Evolutionary conservation across 2,113 vertebrate genomes (phyloP), one percentile per base, ranked within the genome.

Genomic region (Oenanthe oenanthe): DNA sequence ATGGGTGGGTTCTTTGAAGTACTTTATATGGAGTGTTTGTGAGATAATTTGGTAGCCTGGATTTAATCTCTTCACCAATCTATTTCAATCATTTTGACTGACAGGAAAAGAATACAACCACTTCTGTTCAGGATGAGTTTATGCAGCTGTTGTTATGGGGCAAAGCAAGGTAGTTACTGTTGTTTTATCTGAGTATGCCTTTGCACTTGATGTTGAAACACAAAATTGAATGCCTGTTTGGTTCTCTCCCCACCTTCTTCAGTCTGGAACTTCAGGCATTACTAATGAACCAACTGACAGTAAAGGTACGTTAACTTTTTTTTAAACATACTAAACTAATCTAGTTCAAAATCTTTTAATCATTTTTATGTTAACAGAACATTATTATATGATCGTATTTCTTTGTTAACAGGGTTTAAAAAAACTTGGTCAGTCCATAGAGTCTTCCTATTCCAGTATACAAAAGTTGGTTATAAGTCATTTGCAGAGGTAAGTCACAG

Each of bases 381-480:
- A 4, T 87, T 47, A 21, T 32, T 70, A 7, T 12, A 8, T 36
- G 14, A 10, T 66, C 57, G 3, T 80, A 31, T 68, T 60, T 92
- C 31, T 96, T 43, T 97, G 73, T 50, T 94, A 65, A 88, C 89
- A 99, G 99, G 99, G 99, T 29, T 98, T 99, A 93, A 99, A 99
- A 97, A 99, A 99, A 92, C 98, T 99, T 25, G 99, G 99, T 75
- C 99, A 99, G 72, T 99, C 99, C 58, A 99, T 99, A 82, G 99
- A 99, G 79, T 99, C 99, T 3, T 99, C 99, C 2, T 99, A 99
- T 94, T 99, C 99, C 86, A 99, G 99, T 95, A 99, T 99, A 97
- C 99, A 99, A 53, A 99, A 99, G 72, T 96, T 99, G 70, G 99
- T 99, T 51, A 99, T 99, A 95, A 99, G 99, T 97, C 99, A 99